Evolutionary conservation across 2,888 invertebrate genomes (phyloP), one percentile per base, ranked within the genome.

Genomic region (Hirtodrosophila confusa): DNA sequence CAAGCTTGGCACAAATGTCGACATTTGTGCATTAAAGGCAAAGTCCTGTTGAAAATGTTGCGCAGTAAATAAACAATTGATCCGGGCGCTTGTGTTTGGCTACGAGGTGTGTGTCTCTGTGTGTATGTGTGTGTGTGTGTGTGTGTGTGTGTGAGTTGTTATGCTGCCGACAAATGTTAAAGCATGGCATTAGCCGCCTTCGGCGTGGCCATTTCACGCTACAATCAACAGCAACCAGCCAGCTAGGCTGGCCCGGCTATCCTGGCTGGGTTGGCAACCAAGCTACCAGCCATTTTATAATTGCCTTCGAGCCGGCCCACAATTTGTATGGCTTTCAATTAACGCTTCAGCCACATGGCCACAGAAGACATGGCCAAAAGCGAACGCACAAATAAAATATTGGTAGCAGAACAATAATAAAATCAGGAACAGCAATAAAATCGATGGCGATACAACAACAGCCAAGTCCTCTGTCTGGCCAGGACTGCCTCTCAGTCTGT

Each of bases 321-420:
- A 78, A 82, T 82, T 83, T 83, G 86, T 83, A 83, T 83, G 82
- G 82, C 87, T 87, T 83, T 87, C 88, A 87, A 83, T 83, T 83
- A 83, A 85, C 83, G 86, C 82, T 53, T 39, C 60, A 67, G 56
- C 47, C 50, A 53, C 53, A 44, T 53, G 51, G 50, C 37, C 43
- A 47, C 51, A 39, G 58, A 61, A 66, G 72, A 78, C 71, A 65
- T 62, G 71, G 71, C 64, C 69, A n/a, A 60, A 62, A 73, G 76
- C 56, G 50, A 61, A 62, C 58, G 77, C 66, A 83, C 75, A 80
- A 74, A 86, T 86, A 80, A 88, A 83, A 75, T 88, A 86, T 86
- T 70, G 75, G 56, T 73, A 61, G 36, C 50, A 65, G 48, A 54
- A 74, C 65, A 69, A 69, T 67, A 86, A 71, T 62, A 68, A 47